phyloP scores from a whole-genome alignment of 2,888 invertebrate species.

The Candidula unifasciata region DNA sequence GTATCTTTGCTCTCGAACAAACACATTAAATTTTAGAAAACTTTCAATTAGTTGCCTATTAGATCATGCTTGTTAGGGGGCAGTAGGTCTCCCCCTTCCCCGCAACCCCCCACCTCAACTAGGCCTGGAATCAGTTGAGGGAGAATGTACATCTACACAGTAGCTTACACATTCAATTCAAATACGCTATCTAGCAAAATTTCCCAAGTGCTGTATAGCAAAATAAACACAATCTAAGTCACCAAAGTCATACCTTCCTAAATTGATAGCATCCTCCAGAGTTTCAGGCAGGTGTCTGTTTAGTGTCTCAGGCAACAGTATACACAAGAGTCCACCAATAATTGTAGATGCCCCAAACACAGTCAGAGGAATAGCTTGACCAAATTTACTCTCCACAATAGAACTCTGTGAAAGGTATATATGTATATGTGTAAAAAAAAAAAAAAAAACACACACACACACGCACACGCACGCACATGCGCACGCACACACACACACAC shows the following conservation, averaged over 20 bases:
- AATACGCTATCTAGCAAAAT: too few species aligned
- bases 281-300: conserved; percentile 53
- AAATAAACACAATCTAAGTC: neutral
- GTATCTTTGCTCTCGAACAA: too few species aligned
- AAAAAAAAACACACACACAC: too few species aligned
- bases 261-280: conserved; percentile 48
- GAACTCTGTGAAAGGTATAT: conserved; percentile 33
- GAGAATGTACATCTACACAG: too few species aligned
- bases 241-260: conserved; percentile 32
- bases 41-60: too few species aligned
- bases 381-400: conserved; percentile 46
- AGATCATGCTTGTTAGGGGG: too few species aligned
- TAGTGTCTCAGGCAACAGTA: conserved; percentile 51
- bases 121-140: too few species aligned
- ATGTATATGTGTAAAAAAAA: neutral
- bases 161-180: neutral
- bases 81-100: too few species aligned
- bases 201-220: neutral
- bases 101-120: too few species aligned
- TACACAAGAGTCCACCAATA: conserved; percentile 46
- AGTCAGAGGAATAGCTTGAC: conserved; percentile 51
- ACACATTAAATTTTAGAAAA: too few species aligned
- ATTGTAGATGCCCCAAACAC: conserved; percentile 52
- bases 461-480: neutral
- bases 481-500: too few species aligned